Evolutionary conservation across 2,113 vertebrate genomes (phyloP).

Genomic region (Petrocephalus zakoni): DNA sequence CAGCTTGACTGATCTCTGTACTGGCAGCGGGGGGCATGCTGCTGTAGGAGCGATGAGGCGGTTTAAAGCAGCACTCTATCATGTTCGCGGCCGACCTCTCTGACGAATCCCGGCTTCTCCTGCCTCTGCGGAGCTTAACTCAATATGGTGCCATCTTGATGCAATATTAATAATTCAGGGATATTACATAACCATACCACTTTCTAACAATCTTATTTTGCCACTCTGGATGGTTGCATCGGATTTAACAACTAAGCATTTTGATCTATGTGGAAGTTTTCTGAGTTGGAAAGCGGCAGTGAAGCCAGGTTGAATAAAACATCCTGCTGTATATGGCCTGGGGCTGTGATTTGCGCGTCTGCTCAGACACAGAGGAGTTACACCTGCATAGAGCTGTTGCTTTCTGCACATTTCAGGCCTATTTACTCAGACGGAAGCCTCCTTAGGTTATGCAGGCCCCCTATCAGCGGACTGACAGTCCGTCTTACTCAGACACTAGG

Average conservation of each 20-base stretch:
- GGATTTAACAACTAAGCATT: neutral
- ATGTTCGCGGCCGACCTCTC: neutral
- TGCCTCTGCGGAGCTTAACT: neutral
- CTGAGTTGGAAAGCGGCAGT: neutral
- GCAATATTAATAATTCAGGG: neutral
- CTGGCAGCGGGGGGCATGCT: neutral
- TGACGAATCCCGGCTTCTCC: neutral
- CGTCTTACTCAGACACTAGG: neutral
- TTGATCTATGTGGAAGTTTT: neutral
- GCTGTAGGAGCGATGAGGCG: neutral
- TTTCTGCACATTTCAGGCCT: neutral
- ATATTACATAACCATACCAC: neutral
- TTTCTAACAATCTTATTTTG: neutral
- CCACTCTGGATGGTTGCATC: neutral
- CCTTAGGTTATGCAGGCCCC: neutral
- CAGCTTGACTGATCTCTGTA: neutral
- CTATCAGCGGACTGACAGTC: neutral
- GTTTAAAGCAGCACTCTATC: neutral
- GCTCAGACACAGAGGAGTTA: neutral
- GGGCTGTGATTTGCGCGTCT: slow-evolving; percentile 17
- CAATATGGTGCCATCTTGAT: neutral
- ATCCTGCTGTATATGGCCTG: neutral
- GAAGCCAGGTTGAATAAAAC: neutral
- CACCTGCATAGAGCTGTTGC: neutral
- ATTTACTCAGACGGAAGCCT: neutral